Evolutionary conservation across 2,797 vertebrate genomes (phyloP).

Genomic region (Coracias cyanogaster): DNA sequence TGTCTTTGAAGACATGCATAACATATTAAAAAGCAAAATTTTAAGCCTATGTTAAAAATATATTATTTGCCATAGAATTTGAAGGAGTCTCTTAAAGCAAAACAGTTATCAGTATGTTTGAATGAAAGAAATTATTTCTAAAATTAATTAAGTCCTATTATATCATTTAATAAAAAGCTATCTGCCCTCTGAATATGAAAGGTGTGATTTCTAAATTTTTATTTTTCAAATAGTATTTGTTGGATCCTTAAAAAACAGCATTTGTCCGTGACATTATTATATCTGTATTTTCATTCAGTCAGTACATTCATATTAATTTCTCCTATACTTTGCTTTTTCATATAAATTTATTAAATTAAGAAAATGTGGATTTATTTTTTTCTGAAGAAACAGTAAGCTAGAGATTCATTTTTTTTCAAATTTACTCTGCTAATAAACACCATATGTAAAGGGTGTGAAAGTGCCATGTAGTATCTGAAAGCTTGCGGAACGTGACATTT

Average conservation of each 20-base stretch:
- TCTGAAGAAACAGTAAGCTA: not conserved
- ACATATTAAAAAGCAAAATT: not conserved
- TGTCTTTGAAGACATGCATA: not conserved
- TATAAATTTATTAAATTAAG: not conserved
- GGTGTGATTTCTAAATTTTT: not conserved
- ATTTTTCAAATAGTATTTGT: not conserved
- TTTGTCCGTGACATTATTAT: not conserved
- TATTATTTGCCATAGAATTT: not conserved
- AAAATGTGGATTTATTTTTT: not conserved
- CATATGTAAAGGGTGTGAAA: not conserved
- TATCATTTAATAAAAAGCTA: not conserved
- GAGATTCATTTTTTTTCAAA: not conserved
- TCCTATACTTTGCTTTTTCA: not conserved
- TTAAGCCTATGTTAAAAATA: not conserved
- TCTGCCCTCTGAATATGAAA: not conserved
- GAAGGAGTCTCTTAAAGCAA: not conserved
- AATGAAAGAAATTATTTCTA: not conserved
- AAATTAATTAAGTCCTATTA: not conserved
- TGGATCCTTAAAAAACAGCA: not conserved
- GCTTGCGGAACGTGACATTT: not conserved
- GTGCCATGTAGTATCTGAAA: not conserved
- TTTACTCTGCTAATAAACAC: not conserved
- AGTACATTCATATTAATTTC: not conserved
- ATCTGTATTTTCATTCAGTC: not conserved
- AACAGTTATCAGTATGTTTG: not conserved